Conservation (phyloP, 2,888 invertebrate species). For the Sylvicola cinctus region DNA sequence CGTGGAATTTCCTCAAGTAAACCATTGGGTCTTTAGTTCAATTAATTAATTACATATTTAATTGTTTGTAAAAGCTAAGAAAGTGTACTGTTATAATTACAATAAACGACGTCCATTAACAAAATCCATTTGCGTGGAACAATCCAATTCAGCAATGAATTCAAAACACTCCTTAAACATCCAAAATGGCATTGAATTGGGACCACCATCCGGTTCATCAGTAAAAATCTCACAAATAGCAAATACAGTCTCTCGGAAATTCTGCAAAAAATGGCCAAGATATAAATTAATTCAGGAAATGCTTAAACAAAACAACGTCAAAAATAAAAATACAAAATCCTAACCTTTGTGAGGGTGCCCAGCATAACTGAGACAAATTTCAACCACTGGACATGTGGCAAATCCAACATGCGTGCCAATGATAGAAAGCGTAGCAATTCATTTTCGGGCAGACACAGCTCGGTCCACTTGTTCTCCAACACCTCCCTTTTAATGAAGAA, state of each 20-base stretch:
- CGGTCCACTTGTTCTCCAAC: constrained; percentile 21
- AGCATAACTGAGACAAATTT: constrained; percentile 56
- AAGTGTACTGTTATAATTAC: constrained; percentile 11
- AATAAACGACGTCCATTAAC: constrained; percentile 11
- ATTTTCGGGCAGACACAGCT: constrained; percentile 15
- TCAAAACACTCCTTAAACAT: constrained; percentile 39
- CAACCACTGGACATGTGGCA: constrained; percentile 38
- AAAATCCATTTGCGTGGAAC: constrained; percentile 11
- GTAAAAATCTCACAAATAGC: constrained; percentile 62
- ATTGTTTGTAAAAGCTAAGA: too few species aligned
- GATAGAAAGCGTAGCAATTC: constrained; percentile 37
- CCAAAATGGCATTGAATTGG: constrained; percentile 45
- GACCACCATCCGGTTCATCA: constrained; percentile 66
- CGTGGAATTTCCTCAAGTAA: too few species aligned
- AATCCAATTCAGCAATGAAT: constrained; percentile 34
- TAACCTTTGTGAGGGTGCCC: constrained; percentile 41
- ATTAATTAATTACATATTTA: too few species aligned
- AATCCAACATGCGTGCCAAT: constrained; percentile 32
- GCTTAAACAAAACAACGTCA: constrained; percentile 1
- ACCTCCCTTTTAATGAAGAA: constrained; percentile 14
- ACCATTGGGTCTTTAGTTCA: too few species aligned
- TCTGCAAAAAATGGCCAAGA: constrained; percentile 25
- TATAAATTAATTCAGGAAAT: too few species aligned
- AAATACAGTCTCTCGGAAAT: constrained; percentile 56
- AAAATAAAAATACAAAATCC: constrained; percentile 6